Base-by-base conservation (phyloP, 2,888 invertebrate genomes). In the Galerucella calmariensis region DNA sequence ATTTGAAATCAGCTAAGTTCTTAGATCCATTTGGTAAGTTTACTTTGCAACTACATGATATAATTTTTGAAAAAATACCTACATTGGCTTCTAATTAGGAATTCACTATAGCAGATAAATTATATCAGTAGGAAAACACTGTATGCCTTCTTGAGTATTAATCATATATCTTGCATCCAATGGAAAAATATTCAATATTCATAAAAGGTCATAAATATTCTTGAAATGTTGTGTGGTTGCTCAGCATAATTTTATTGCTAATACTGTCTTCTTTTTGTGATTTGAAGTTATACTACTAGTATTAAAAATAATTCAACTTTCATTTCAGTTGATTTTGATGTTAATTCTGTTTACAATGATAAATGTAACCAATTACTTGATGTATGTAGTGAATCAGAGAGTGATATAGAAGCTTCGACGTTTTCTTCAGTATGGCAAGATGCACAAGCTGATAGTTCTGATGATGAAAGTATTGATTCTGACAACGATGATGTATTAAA, bases 381-480 rank as follows among this genome's bases (percentile, higher is more conserved):
- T 82, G 92, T 92, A 86, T 93, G 92, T 61, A 92, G 92, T 83
- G 92, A 93, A 44, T 93, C 93, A 10, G 94, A 94, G 80, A 94
- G 93, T 75, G 94, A 94, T 82, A 90, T 91, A 1, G 94, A 94
- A 82, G 88, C 91, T 0, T 89, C 92, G 0, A 89, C 90, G n/a
- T 87, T 91, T 58, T 90, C 89, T 58, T 91, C 91, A 75, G 91
- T 92, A 0, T 91, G 92, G 88, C 89, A 90, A 77, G 92, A 92
- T 78, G 88, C 89, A 63, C 92, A 92, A 76, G 92, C 92, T 75
- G 91, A 91, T 80, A 92, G 92, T 81, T 94, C 94, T 12, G 94
- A 95, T 84, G 91, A 93, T 82, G 95, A 95, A 84, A 94, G 94
- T 84, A 90, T 93, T 14, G 94, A 94, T 85, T 93, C 93, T 61